A percentile compares a stretch with the other conserved stretches of the same genome.
phyloP scores from a whole-genome alignment of 2,113 vertebrate genomes.

The Scartelaos histophorus region DNA sequence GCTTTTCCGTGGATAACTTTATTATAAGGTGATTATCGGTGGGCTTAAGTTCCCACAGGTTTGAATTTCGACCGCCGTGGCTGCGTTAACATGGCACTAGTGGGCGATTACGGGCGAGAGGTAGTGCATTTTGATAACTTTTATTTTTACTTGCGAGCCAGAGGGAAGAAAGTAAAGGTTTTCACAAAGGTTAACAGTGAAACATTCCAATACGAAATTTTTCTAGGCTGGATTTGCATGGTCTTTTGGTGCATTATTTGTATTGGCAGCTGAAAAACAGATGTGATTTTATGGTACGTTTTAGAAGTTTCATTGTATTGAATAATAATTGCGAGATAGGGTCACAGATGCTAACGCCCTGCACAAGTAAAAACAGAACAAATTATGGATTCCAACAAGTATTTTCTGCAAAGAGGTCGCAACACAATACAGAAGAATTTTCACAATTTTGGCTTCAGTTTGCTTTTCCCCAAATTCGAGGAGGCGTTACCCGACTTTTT shows the following conservation, averaged over 20 bases:
- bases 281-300: too few species aligned
- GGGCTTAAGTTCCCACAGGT: constrained; percentile 11
- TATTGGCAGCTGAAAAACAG: background rate
- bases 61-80: constrained; percentile 16
- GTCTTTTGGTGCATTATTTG: background rate
- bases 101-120: constrained; percentile 27
- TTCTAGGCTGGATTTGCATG: background rate
- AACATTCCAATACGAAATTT: background rate
- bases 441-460: too few species aligned
- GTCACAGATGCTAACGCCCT: too few species aligned
- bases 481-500: too few species aligned
- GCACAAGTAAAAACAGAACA: too few species aligned
- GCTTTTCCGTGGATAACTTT: constrained; percentile 28
- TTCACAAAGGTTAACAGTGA: constrained; percentile 22
- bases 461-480: too few species aligned
- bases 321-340: too few species aligned
- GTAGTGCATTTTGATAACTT: background rate
- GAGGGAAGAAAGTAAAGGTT: background rate
- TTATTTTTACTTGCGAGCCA: constrained; percentile 17
- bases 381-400: too few species aligned
- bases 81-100: constrained; percentile 32
- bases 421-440: too few species aligned
- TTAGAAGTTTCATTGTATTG: too few species aligned
- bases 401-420: too few species aligned
- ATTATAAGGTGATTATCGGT: constrained; percentile 45